These are phyloP conservation scores for Saxidomus purpurata DNA, from an alignment of 1,140 invertebrate genomes.

Conservation along the genomic window DNA sequence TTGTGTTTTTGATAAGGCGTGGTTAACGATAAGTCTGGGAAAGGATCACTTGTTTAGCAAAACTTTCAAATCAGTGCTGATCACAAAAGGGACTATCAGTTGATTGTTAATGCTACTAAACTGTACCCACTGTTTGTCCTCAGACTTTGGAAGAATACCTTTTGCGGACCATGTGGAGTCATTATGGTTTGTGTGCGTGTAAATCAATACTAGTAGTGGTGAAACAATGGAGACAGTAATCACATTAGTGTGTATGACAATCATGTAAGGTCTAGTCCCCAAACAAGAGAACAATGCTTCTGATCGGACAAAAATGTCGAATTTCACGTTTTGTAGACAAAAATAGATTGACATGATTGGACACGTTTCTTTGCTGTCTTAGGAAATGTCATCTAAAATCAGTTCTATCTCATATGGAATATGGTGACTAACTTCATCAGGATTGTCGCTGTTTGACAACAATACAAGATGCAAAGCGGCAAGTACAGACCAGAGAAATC, in stretches of 20 bases:
- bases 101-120: conserved; percentile 28
- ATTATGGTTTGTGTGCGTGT: conserved; percentile 51
- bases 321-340: neutral
- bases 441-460: neutral
- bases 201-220: conserved; percentile 5
- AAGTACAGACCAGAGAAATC: conserved; percentile 55
- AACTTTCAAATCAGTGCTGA: conserved; percentile 62
- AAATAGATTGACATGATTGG: too few species aligned
- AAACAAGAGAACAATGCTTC: conserved; percentile 40
- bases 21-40: conserved; percentile 3
- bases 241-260: conserved; percentile 42
- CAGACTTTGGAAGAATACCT: conserved; percentile 54
- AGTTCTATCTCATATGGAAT: conserved; percentile 34
- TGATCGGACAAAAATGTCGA: conserved; percentile 42
- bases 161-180: conserved; percentile 60
- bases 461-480: neutral
- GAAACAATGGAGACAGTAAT: conserved; percentile 60
- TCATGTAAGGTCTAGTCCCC: conserved; percentile 48
- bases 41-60: conserved; percentile 9
- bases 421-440: conserved; percentile 32
- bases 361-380: neutral
- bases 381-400: neutral
- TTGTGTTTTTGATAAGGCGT: conserved; percentile 60
- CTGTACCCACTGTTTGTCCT: conserved; percentile 55
- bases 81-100: conserved; percentile 54